A percentile compares a stretch with the other conserved stretches of the same genome.
These are phyloP conservation scores for Zygothrica quintamaculata DNA, from an alignment of 2,888 invertebrate species.

Conservation along the genomic window DNA sequence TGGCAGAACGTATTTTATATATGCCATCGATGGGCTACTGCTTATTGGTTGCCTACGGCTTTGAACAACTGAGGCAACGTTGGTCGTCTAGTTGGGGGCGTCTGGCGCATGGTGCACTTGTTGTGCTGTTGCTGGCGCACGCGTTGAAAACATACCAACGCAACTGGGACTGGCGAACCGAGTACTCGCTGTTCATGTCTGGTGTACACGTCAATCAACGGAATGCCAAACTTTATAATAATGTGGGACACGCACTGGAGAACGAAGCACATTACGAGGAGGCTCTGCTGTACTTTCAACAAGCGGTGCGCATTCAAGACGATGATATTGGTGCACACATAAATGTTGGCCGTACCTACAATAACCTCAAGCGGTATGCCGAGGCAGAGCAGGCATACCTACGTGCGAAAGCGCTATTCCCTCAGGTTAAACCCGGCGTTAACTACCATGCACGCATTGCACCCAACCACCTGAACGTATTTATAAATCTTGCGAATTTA, in stretches of 20 bases:
- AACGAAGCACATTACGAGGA: constrained; percentile 88
- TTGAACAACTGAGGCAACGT: constrained; percentile 86
- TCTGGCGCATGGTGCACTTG: constrained; percentile 83
- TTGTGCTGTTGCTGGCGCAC: constrained; percentile 90
- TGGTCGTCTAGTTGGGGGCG: constrained; percentile 14
- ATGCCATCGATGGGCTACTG: constrained; percentile 99
- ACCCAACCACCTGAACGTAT: constrained; percentile 97
- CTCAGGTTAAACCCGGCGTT: constrained; percentile 96
- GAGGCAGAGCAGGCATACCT: constrained; percentile 97
- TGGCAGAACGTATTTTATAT: constrained; percentile 97
- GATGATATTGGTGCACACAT: constrained; percentile 99
- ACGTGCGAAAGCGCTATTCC: constrained; percentile 94
- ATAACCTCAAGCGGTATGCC: constrained; percentile 93
- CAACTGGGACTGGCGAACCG: constrained; percentile 97
- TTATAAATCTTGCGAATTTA: constrained; percentile 96
- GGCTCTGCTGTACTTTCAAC: constrained; percentile 95
- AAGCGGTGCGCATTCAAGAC: constrained; percentile 95
- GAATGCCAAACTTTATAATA: constrained; percentile 98
- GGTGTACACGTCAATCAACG: constrained; percentile 92
- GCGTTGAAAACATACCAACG: constrained; percentile 93
- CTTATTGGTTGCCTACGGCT: constrained; percentile 94
- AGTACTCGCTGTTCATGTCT: constrained; percentile 97
- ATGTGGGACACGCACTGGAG: constrained; percentile 98
- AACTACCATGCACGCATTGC: constrained; percentile 98
- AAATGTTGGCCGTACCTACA: constrained; percentile 97